Evolutionary conservation across 2,797 vertebrate genomes (phyloP).

Genomic region (Bucorvus abyssinicus): DNA sequence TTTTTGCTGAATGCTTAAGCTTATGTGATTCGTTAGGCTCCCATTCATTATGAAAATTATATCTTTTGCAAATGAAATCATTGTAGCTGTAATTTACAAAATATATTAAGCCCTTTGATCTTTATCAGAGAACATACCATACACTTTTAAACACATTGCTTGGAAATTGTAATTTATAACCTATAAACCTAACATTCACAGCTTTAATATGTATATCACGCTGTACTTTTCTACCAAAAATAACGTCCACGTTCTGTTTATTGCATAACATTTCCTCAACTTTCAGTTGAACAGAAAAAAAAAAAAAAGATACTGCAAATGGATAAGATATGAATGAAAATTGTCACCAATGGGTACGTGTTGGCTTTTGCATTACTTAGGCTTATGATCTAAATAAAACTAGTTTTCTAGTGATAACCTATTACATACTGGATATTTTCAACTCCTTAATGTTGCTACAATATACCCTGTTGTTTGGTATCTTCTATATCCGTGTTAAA

Average conservation of each 20-base stretch:
- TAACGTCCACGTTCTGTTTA: conserved; percentile 27
- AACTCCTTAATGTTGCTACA: background rate
- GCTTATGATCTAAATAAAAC: background rate
- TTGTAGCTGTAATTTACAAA: conserved; percentile 76
- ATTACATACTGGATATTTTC: background rate
- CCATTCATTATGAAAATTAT: conserved; percentile 79
- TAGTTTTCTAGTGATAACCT: background rate
- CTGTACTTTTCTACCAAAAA: conserved; percentile 39
- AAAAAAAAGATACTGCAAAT: conserved; percentile 4
- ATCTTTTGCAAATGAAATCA: conserved; percentile 76
- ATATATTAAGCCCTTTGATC: conserved; percentile 76
- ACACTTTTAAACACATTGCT: conserved; percentile 71
- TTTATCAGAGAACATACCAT: conserved; percentile 66
- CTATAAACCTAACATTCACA: conserved; percentile 45
- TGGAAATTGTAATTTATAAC: conserved; percentile 68
- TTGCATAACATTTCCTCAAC: background rate
- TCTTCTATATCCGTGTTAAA: background rate
- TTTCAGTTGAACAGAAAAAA: conserved; percentile 18
- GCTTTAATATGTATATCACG: conserved; percentile 52
- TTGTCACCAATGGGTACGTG: conserved; percentile 1
- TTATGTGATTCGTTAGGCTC: conserved; percentile 67
- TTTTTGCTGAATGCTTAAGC: conserved; percentile 68
- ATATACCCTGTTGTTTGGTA: background rate
- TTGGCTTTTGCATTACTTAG: conserved; percentile 19
- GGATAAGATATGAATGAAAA: background rate